phyloP scores from a whole-genome alignment of 2,888 invertebrate species.

The Cheilosia impressa region DNA sequence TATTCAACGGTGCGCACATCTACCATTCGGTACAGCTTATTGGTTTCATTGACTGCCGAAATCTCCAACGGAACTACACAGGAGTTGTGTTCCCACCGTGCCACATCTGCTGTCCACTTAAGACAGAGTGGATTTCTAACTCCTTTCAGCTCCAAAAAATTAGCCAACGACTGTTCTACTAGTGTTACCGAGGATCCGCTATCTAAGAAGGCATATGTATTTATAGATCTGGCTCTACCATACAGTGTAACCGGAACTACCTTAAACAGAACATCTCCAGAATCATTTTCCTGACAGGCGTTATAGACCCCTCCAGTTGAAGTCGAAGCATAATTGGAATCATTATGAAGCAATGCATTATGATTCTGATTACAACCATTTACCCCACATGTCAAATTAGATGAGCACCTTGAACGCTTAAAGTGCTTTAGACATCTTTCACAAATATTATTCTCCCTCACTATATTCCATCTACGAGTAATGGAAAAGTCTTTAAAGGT shows the following conservation, averaged over 20 bases:
- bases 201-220: slow-evolving; percentile 18
- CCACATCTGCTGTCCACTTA: no score
- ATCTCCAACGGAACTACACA: background rate
- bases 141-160: slow-evolving; percentile 19
- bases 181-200: slow-evolving; percentile 39
- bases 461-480: background rate
- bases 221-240: no score
- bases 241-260: no score
- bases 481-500: background rate
- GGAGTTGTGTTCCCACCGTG: background rate
- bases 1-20: no score
- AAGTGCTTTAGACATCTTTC: slow-evolving; percentile 5
- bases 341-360: slow-evolving; percentile 2
- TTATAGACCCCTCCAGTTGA: background rate
- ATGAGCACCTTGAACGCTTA: background rate
- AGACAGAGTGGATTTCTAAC: no score
- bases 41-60: no score
- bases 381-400: slow-evolving; percentile 1
- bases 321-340: background rate
- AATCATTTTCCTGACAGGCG: background rate
- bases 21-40: no score
- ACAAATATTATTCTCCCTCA: background rate
- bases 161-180: slow-evolving; percentile 17
- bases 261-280: no score
- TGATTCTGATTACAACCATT: background rate